Percentiles rank a stretch among this genome's conserved stretches.
These are phyloP conservation scores for Papilio helenus DNA, from an alignment of 1,140 invertebrate genomes.

Conservation along the genomic window DNA sequence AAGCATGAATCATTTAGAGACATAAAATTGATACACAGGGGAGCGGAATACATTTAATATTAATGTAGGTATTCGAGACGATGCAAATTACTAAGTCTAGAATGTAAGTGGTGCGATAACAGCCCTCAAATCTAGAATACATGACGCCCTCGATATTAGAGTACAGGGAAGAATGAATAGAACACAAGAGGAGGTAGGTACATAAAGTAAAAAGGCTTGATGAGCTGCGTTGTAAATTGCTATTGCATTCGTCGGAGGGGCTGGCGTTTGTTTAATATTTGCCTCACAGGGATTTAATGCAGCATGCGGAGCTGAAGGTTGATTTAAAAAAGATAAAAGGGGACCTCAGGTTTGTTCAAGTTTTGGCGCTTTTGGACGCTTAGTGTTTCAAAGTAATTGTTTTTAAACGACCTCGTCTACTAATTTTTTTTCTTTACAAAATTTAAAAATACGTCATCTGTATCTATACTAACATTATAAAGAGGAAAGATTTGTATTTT, in stretches of 20 bases:
- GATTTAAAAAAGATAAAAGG: slow-evolving; percentile 26
- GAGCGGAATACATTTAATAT: slow-evolving; percentile 4
- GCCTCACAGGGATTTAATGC: slow-evolving; percentile 21
- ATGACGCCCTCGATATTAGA: slow-evolving; percentile 35
- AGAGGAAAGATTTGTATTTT: too few relatives aligned
- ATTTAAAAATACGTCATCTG: too few relatives aligned
- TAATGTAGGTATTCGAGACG: slow-evolving; percentile 19
- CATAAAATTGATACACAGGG: neutral
- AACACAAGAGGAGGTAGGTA: slow-evolving; percentile 18
- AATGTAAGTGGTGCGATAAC: slow-evolving; percentile 30
- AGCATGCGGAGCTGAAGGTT: slow-evolving; percentile 25
- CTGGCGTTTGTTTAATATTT: slow-evolving; percentile 32
- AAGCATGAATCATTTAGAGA: slow-evolving; percentile 9
- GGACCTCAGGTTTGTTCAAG: slow-evolving; percentile 9
- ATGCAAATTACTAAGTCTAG: slow-evolving; percentile 23
- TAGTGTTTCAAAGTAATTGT: slow-evolving; percentile 20
- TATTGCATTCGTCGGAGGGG: slow-evolving; percentile 30
- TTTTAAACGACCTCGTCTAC: slow-evolving; percentile 10
- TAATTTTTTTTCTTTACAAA: neutral
- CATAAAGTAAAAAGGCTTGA: slow-evolving; percentile 34
- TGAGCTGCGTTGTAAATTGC: slow-evolving; percentile 33
- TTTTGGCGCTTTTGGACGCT: slow-evolving; percentile 15
- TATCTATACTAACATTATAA: too few relatives aligned
- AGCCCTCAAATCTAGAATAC: slow-evolving; percentile 32
- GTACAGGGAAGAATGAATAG: slow-evolving; percentile 28